A percentile compares a stretch with the other conserved stretches of the same genome.
Evolutionary conservation across 2,113 vertebrate species (phyloP).

Genomic region (Pachyramphus minor): DNA sequence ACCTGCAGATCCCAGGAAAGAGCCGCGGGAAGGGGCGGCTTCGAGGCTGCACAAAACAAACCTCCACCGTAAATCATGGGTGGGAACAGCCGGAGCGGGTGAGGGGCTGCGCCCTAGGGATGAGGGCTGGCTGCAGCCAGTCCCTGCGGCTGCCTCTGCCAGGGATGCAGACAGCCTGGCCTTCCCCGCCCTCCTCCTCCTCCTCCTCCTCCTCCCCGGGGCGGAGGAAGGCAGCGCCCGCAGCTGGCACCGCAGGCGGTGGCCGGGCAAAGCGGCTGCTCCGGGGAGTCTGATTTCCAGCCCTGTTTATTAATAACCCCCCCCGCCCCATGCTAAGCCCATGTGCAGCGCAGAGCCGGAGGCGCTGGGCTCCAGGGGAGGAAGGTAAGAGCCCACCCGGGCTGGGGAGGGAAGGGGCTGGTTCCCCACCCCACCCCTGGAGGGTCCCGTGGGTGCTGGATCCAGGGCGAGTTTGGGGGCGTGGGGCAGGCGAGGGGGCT

Average conservation of each 20-base stretch:
- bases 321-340: slow-evolving; percentile 53
- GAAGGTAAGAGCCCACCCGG: slow-evolving; percentile 68
- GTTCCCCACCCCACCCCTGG: accelerated
- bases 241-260: slow-evolving; percentile 65
- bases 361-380: slow-evolving; percentile 51
- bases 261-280: slow-evolving; percentile 25
- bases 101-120: background rate
- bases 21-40: accelerated
- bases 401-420: background rate
- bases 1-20: background rate
- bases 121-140: background rate
- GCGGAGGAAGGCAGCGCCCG: slow-evolving; percentile 61
- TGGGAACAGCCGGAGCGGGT: background rate
- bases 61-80: background rate
- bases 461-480: background rate
- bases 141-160: background rate
- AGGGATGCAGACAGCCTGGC: slow-evolving; percentile 10
- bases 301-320: slow-evolving; percentile 73
- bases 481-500: background rate
- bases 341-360: slow-evolving; percentile 59
- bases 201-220: background rate
- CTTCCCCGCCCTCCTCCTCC: slow-evolving; percentile 42
- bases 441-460: background rate
- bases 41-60: background rate
- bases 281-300: slow-evolving; percentile 31